Percentiles rank a stretch among this genome's conserved stretches.
phyloP scores from a whole-genome alignment of 2,113 vertebrate species.

The Elephas maximus region DNA sequence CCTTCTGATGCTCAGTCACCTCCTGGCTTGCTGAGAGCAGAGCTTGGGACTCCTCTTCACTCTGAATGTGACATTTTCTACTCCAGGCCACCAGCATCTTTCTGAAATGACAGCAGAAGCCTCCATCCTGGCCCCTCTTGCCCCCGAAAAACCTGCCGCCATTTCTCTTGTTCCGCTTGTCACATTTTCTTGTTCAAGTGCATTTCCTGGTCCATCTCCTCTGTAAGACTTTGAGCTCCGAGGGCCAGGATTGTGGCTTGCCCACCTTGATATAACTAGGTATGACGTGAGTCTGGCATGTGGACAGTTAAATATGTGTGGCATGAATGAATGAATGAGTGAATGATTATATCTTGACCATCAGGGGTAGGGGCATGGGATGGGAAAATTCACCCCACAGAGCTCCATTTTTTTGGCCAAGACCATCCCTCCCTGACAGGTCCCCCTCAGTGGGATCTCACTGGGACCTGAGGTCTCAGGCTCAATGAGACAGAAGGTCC shows the following conservation, averaged over 20 bases:
- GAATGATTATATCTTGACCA: neutral
- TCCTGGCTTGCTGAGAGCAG: neutral
- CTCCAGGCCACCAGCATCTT: neutral
- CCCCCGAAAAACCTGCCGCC: neutral
- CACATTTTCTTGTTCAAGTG: neutral
- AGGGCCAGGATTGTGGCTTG: neutral
- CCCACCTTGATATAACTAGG: neutral
- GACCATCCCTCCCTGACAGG: neutral
- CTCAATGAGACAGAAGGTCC: neutral
- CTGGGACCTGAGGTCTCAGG: neutral
- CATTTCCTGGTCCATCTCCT: neutral
- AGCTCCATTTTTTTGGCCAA: neutral
- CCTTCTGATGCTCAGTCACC: neutral
- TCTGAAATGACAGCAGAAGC: neutral
- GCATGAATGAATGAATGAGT: neutral
- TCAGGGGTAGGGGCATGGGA: neutral
- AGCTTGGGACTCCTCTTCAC: neutral
- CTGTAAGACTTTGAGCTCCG: neutral
- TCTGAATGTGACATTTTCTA: slow-evolving; percentile 13
- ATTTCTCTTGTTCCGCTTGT: neutral
- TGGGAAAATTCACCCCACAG: neutral
- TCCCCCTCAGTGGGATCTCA: neutral
- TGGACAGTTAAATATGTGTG: neutral
- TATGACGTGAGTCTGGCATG: neutral
- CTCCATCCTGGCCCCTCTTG: neutral